Percentiles rank a stretch among this genome's conserved stretches.
These are phyloP conservation scores for Macrosteles quadrilineatus DNA, from an alignment of 1,140 invertebrate genomes.

Conservation along the genomic window DNA sequence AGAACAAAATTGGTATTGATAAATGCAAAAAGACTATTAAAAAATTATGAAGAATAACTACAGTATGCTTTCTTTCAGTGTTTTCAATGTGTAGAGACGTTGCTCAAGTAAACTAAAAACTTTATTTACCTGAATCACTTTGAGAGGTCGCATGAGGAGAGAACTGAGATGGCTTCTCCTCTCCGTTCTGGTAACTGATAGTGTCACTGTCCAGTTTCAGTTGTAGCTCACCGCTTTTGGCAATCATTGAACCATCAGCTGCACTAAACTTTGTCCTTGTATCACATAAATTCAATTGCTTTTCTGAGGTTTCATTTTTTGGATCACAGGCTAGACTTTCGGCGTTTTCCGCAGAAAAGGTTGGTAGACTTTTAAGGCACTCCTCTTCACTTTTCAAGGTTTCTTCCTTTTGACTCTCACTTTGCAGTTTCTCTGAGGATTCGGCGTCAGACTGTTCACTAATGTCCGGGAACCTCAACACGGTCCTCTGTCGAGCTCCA, in stretches of 20 bases:
- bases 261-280: constrained; percentile 48
- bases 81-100: too few relatives aligned
- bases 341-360: not conserved
- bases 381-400: constrained; percentile 6
- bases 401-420: not conserved
- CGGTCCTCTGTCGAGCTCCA: not conserved
- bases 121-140: constrained; percentile 31
- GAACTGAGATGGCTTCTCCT: constrained; percentile 31
- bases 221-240: constrained; percentile 44
- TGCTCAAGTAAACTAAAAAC: too few relatives aligned
- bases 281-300: not conserved
- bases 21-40: too few relatives aligned
- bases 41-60: too few relatives aligned
- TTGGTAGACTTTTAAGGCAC: not conserved
- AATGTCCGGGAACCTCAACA: constrained; percentile 3
- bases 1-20: too few relatives aligned
- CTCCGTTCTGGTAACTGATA: constrained; percentile 19
- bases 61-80: too few relatives aligned
- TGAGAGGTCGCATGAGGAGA: constrained; percentile 34
- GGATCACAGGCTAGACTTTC: constrained; percentile 20
- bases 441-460: constrained; percentile 18
- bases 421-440: constrained; percentile 5
- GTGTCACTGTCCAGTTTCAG: constrained; percentile 23
- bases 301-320: constrained; percentile 3
- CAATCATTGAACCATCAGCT: constrained; percentile 51